A percentile compares a stretch with the other conserved stretches of the same genome.
phyloP scores from a whole-genome alignment of 2,888 invertebrate species.

The Chalcosyrphus nemorum region DNA sequence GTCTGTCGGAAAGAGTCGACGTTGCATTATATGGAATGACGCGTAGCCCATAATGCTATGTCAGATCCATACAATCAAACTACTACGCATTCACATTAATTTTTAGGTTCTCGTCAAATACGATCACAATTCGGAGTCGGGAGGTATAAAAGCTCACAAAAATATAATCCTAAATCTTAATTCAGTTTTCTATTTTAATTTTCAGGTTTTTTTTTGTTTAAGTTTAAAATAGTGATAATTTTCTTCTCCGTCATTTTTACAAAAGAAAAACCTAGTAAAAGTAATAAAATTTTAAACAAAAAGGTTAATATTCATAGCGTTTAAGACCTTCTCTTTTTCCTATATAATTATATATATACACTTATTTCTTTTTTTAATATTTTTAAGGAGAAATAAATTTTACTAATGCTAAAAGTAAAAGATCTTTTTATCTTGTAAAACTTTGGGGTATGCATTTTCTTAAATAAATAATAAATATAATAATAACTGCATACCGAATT shows the following conservation, averaged over 20 bases:
- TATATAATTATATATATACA: slow-evolving; percentile 4
- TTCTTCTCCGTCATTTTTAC: slow-evolving; percentile 54
- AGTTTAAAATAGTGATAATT: slow-evolving; percentile 62
- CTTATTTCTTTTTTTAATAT: slow-evolving; percentile 33
- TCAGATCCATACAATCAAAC: slow-evolving; percentile 58
- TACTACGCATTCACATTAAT: slow-evolving; percentile 67
- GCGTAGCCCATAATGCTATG: slow-evolving; percentile 77
- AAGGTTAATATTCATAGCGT: slow-evolving; percentile 38
- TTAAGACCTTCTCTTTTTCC: slow-evolving; percentile 54
- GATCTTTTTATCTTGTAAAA: background rate
- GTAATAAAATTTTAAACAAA: slow-evolving; percentile 17
- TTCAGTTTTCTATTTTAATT: background rate
- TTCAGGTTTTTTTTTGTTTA: slow-evolving; percentile 42
- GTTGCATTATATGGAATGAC: slow-evolving; percentile 91
- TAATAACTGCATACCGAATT: slow-evolving; percentile 1
- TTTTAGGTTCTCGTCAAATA: slow-evolving; percentile 54
- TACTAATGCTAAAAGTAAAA: background rate
- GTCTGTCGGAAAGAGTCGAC: slow-evolving; percentile 92
- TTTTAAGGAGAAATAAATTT: slow-evolving; percentile 20
- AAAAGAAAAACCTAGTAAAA: slow-evolving; percentile 23
- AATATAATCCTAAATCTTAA: background rate
- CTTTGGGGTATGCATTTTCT: background rate
- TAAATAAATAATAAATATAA: background rate
- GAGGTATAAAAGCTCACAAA: slow-evolving; percentile 26
- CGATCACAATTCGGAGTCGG: slow-evolving; percentile 37